Evolutionary conservation across 2,888 invertebrate species (phyloP).

Genomic region (Rhagonycha fulva): DNA sequence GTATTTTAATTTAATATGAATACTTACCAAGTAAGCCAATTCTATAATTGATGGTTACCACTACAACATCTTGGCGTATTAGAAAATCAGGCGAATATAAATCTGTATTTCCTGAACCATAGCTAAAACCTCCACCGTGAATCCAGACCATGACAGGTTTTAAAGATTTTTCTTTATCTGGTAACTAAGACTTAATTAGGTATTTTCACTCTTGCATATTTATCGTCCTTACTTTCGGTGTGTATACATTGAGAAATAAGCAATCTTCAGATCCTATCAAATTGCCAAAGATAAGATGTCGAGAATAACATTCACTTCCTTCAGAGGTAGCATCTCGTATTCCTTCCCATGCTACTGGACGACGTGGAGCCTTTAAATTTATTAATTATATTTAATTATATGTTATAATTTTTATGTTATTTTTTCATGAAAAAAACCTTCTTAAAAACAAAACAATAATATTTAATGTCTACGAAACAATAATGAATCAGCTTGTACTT

Average conservation of each 20-base stretch:
- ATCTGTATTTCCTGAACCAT: slow-evolving; percentile 46
- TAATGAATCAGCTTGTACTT: too few species aligned
- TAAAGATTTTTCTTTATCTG: slow-evolving; percentile 10
- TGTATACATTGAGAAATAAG: slow-evolving; percentile 58
- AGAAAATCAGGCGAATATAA: slow-evolving; percentile 50
- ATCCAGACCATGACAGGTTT: slow-evolving; percentile 55
- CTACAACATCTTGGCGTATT: slow-evolving; percentile 49
- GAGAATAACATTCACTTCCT: slow-evolving; percentile 46
- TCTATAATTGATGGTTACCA: slow-evolving; percentile 51
- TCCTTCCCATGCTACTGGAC: slow-evolving; percentile 49
- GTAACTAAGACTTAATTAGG: slow-evolving; percentile 13
- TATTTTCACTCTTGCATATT: background rate
- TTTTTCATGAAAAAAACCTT: too few species aligned
- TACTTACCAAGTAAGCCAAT: slow-evolving; percentile 48
- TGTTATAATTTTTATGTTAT: too few species aligned
- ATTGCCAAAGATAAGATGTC: slow-evolving; percentile 46
- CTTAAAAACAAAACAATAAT: too few species aligned
- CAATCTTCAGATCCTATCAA: slow-evolving; percentile 60
- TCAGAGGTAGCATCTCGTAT: slow-evolving; percentile 48
- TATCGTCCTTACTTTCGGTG: slow-evolving; percentile 44
- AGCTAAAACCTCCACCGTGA: slow-evolving; percentile 51
- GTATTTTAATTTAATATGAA: background rate
- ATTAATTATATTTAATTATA: background rate
- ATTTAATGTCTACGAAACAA: too few species aligned
- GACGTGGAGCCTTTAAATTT: slow-evolving; percentile 46